Percentiles rank a stretch among this genome's conserved stretches.
These are phyloP conservation scores for Ameiurus melas DNA, from an alignment of 2,113 vertebrate genomes.

Conservation along the genomic window DNA sequence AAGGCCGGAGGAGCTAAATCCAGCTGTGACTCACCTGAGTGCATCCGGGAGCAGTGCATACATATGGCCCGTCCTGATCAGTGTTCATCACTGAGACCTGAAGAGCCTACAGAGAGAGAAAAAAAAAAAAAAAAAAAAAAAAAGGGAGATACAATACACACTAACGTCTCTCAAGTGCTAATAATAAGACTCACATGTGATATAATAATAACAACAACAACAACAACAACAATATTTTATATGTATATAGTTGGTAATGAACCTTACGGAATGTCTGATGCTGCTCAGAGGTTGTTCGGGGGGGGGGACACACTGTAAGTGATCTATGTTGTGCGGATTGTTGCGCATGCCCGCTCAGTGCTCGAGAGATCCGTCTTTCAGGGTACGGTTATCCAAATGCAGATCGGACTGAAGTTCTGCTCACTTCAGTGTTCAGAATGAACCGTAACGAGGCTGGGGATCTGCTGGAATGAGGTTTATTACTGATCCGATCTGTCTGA, in stretches of 20 bases:
- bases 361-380: background rate
- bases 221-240: background rate
- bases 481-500: background rate
- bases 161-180: background rate
- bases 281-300: background rate
- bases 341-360: background rate
- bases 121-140: too few relatives aligned
- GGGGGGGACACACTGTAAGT: background rate
- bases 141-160: background rate
- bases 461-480: background rate
- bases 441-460: background rate
- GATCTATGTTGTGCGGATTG: background rate
- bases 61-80: conserved; percentile 93
- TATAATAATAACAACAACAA: background rate
- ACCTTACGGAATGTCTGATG: background rate
- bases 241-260: background rate
- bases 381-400: too few relatives aligned
- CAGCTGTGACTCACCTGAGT: conserved; percentile 86
- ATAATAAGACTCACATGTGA: background rate
- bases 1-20: background rate
- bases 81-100: conserved; percentile 95
- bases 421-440: background rate
- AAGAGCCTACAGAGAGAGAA: conserved; percentile 78
- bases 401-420: background rate
- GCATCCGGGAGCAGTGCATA: conserved; percentile 94